Evolutionary conservation across 2,797 vertebrate genomes (phyloP).

Genomic region (Erethizon dorsatum): DNA sequence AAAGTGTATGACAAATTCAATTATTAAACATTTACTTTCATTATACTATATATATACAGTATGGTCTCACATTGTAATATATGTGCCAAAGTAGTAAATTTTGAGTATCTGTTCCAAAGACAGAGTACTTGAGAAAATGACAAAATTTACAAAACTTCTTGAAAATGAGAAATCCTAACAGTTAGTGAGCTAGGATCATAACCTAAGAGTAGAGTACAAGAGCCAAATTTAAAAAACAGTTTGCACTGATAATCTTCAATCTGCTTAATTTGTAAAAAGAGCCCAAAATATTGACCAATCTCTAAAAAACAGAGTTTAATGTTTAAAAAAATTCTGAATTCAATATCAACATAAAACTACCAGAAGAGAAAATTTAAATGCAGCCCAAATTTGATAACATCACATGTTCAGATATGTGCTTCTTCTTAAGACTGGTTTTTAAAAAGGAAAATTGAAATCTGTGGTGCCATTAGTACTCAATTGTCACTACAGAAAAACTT

Average conservation of each 20-base stretch:
- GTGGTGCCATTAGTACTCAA: background rate
- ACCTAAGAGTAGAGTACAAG: background rate
- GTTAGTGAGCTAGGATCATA: background rate
- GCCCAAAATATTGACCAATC: background rate
- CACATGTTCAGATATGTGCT: background rate
- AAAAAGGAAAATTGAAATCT: constrained; percentile 12
- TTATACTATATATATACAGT: background rate
- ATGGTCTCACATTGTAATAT: background rate
- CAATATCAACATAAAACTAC: background rate
- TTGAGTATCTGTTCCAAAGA: background rate
- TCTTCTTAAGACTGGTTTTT: background rate
- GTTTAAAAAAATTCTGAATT: background rate
- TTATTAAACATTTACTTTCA: constrained; percentile 22
- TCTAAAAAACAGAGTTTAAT: background rate
- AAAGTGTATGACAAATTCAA: background rate
- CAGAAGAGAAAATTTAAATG: constrained; percentile 9
- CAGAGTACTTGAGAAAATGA: background rate
- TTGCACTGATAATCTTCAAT: background rate
- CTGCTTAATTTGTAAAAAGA: background rate
- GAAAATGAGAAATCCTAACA: background rate
- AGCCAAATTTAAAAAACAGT: background rate
- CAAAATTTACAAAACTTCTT: background rate
- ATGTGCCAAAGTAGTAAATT: background rate
- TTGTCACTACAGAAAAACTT: background rate
- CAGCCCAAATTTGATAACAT: background rate